These are phyloP conservation scores for Myripristis murdjan DNA, from an alignment of 2,797 vertebrate species.

Conservation along the genomic window DNA sequence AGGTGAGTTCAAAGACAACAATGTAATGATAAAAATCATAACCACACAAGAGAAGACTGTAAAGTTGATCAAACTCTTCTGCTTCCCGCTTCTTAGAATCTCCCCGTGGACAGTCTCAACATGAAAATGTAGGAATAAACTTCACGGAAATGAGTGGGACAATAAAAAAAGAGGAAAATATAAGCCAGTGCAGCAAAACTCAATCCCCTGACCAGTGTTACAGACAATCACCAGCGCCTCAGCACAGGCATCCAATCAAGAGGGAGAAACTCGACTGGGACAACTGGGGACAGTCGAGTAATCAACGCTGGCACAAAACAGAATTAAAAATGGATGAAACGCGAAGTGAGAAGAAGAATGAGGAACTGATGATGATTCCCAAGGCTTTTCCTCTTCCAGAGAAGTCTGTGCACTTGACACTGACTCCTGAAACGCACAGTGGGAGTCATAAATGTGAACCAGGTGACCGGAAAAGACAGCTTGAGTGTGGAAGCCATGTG, in stretches of 20 bases:
- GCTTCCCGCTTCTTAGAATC: constrained; percentile 28
- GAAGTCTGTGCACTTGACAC: constrained; percentile 18
- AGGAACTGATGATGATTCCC: constrained; percentile 16
- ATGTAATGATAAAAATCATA: not conserved
- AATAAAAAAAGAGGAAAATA: not conserved
- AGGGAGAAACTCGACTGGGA: constrained; percentile 34
- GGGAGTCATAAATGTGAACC: constrained; percentile 32
- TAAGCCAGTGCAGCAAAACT: not conserved
- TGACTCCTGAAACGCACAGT: constrained; percentile 26
- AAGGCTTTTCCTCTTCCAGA: constrained; percentile 43
- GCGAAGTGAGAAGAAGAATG: not conserved
- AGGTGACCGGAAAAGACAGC: constrained; percentile 57
- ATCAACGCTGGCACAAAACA: constrained; percentile 20
- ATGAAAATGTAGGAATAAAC: not conserved
- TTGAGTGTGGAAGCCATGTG: constrained; percentile 30
- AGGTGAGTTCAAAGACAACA: constrained; percentile 32
- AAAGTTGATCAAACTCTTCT: not conserved
- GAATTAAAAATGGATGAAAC: constrained; percentile 41
- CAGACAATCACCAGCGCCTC: constrained; percentile 28
- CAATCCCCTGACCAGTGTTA: constrained; percentile 2
- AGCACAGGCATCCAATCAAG: not conserved
- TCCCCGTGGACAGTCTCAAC: not conserved
- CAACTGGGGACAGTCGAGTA: constrained; percentile 7
- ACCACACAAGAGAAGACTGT: not conserved
- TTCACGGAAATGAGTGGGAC: not conserved